A percentile compares a stretch with the other conserved stretches of the same genome.
Conservation (phyloP, 2,113 vertebrate genomes). For the Theristicus caerulescens region DNA sequence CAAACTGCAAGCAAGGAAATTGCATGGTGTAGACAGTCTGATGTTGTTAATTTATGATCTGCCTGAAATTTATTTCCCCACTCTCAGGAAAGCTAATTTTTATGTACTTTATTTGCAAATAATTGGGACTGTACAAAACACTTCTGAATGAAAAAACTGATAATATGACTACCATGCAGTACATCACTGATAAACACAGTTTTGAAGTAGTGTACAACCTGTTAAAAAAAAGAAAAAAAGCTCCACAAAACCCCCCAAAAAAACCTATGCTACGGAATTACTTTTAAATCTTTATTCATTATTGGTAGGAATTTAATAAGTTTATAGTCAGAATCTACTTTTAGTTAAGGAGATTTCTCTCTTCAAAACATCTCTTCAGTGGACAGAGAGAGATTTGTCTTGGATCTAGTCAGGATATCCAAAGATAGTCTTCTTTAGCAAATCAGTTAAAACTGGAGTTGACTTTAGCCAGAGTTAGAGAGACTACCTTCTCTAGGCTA, state of each 20-base stretch:
- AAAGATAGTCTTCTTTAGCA: neutral
- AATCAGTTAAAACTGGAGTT: neutral
- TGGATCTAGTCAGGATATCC: neutral
- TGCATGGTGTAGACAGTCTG: neutral
- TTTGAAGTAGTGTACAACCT: neutral
- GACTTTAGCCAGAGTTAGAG: neutral
- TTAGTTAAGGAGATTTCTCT: neutral
- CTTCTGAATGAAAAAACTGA: neutral
- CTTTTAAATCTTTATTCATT: neutral
- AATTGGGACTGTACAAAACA: neutral
- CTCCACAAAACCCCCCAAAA: fast-evolving
- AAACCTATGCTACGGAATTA: neutral
- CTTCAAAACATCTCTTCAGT: neutral
- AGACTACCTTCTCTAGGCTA: neutral
- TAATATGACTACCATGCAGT: neutral
- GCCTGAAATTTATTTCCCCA: neutral
- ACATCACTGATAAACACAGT: neutral
- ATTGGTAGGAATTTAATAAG: neutral
- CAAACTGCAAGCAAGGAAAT: neutral
- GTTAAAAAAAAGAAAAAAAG: neutral
- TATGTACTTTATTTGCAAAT: neutral
- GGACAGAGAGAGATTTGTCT: neutral
- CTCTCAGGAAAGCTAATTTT: neutral
- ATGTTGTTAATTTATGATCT: neutral
- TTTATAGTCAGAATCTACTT: neutral